Evolutionary conservation across 2,888 invertebrate genomes (phyloP), one percentile per base, ranked within the genome.

Genomic region (Argyresthia goedartella): DNA sequence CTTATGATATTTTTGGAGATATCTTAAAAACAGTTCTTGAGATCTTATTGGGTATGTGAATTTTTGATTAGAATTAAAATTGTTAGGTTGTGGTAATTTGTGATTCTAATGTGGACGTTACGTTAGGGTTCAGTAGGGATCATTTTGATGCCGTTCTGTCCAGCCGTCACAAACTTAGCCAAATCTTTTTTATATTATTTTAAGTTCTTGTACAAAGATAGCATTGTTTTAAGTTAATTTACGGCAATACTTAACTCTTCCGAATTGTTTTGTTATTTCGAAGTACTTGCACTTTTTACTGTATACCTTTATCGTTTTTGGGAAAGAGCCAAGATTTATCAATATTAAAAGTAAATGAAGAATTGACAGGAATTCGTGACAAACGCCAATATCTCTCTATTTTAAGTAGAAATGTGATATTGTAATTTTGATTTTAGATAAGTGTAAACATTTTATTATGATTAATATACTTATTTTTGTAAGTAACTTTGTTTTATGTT

Each of bases 401-500:
- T 84, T 70, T 87, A 81, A 86, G 85, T 87, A 87, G 87, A 85
- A 77, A 82, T 87, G 87, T 87, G 87, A 87, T 87, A 87, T 86
- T 86, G 86, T 85, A 85, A 73, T 85, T 75, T 81, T 74, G 76
- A 45, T 52, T 53, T 79, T 68, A 72, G 67, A 75, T 84, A 81
- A 77, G 69, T 79, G 73, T 84, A 84, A 76, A 81, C 81, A 80
- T 84, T 81, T 78, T 73, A 66, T 71, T 81, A 74, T 71, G 75
- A 80, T 74, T 75, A 66, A 81, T 36, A 34, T 54, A 53, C 52
- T 53, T 85, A 84, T 82, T 85, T 86, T 85, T 84, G 78, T 85
- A 85, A 81, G 84, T 85, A 82, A 71, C 75, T 76, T 25, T 72
- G 75, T 84, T 81, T 79, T 76, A 73, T 59, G 62, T 46, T 39